Evolutionary conservation across 2,888 invertebrate species (phyloP), one percentile per base, ranked within the genome.

Genomic region (Pammene aurita): DNA sequence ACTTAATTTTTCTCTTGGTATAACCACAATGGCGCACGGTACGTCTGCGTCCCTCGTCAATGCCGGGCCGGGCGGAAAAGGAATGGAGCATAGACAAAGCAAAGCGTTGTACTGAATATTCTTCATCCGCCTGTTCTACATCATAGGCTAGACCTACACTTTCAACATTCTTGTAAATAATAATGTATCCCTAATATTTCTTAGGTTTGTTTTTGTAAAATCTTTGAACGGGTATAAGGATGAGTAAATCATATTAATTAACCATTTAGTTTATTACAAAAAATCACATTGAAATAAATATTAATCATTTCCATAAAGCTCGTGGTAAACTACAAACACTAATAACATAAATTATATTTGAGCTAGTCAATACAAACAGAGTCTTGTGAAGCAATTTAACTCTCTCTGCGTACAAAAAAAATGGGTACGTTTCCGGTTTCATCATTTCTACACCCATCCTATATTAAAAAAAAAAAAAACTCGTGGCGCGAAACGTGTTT

Each of bases 51-150:
- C 89, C 88, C 83, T 85, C 83, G 82, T 82, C 85, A 81, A 90
- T 87, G 90, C 83, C 89, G 88, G 89, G 90, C 83, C 89, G 88
- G 89, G 86, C 92, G 92, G 92, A 92, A 92, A 90, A 83, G 80
- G 75, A 81, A 78, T 80, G 76, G 72, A 76, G 72, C 83, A 84
- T 85, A 86, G 83, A 84, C 82, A 82, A 82, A 50, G 35, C 34
- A 52, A 54, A 46, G 46, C 42, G 54, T n/a, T 41, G 18, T 18
- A 26, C 52, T 41, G 41, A 1, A 26, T 13, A 63, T 34, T 26
- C 54, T 44, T 13, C 10, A 16, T 42, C 14, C 13, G 35, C 10
- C 38, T 18, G 41, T 41, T 50, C 11, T n/a, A 52, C 38, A 26
- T 11, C 9, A 7, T 18, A 50, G 35, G 13, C 60, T 26, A n/a